Conservation (phyloP, 2,888 invertebrate genomes). For the Aspidiotus destructor region DNA sequence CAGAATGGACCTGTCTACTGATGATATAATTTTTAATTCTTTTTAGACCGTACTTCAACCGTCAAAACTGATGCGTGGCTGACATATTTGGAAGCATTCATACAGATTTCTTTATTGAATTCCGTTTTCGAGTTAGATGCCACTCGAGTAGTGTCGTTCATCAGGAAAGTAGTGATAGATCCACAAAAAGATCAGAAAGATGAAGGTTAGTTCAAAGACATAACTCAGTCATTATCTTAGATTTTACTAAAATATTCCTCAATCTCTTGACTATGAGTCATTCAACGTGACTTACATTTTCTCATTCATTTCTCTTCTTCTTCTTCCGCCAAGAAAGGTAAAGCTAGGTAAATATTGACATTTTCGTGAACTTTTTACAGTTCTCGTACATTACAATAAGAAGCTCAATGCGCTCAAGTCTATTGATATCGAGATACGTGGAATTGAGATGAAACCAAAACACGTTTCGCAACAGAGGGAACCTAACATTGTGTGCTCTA, state of each 20-base stretch:
- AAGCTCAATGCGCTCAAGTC: constrained; percentile 28
- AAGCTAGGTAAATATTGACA: neutral
- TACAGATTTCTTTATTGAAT: constrained; percentile 32
- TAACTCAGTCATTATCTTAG: neutral
- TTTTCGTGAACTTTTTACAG: constrained; percentile 9
- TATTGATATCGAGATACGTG: constrained; percentile 30
- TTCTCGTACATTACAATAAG: constrained; percentile 26
- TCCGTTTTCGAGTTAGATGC: constrained; percentile 23
- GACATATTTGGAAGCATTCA: constrained; percentile 32
- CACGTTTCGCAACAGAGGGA: neutral
- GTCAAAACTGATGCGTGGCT: constrained; percentile 31
- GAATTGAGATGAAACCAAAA: constrained; percentile 21
- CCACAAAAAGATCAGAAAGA: constrained; percentile 18
- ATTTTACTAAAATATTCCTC: no score
- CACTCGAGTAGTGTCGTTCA: constrained; percentile 21
- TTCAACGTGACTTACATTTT: no score
- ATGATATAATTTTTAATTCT: neutral
- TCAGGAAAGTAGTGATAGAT: constrained; percentile 34
- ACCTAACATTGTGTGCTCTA: constrained; percentile 74
- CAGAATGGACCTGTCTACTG: neutral
- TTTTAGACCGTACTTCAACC: constrained; percentile 23
- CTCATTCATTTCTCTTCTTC: no score
- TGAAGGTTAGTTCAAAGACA: constrained; percentile 5
- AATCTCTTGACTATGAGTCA: no score
- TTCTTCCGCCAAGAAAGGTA: no score